Base-by-base conservation (phyloP, 2,888 invertebrate genomes). In the Eubasilissa splendida region DNA sequence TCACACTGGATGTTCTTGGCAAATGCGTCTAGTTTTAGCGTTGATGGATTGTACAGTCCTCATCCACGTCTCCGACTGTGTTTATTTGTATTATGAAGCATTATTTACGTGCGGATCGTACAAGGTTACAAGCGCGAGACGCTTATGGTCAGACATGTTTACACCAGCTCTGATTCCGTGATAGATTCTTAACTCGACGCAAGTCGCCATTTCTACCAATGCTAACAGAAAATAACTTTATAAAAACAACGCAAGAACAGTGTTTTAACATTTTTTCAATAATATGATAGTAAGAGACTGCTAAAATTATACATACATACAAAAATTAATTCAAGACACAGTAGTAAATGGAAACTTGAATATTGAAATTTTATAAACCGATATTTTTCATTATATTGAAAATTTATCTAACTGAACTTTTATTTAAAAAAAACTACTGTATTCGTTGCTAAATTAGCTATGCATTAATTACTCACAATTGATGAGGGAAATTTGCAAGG, bases 121-220 rank as follows among this genome's bases (percentile, higher is more conserved):
- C 75, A 75, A 75, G 75, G 75, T 75, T 60, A 54, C 33, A 54
- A 75, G 75, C 52, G 75, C 22, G 60, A 75, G 52, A 14, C 42
- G 52, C 52, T 75, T 75, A 60, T 75, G 60, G 75, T 14, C 50
- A 4, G 75, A 60, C 60, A 75, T 59, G 59, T 75, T 75, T 50
- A 75, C 52, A 11, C 60, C n/a, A 11, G 60, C 53, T 59, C 60
- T 75, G 75, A 60, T 75, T 70, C 52, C 14, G 75, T 11, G 22
- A 52, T 75, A 14, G 22, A 52, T 60, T 22, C n/a, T 74, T 22
- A 50, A 73, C 10, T 58, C 14, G 52, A 14, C 58, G 14, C 58
- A 22, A 31, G 52, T 22, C 70, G 56, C 31, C 68, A 2, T 42
- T 42, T 42, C 42, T 4, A 42, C 42, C n/a, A 42, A 42, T 4